These are phyloP conservation scores for Sebastes dallii DNA, from an alignment of 2,797 vertebrate genomes.

Conservation along the genomic window DNA sequence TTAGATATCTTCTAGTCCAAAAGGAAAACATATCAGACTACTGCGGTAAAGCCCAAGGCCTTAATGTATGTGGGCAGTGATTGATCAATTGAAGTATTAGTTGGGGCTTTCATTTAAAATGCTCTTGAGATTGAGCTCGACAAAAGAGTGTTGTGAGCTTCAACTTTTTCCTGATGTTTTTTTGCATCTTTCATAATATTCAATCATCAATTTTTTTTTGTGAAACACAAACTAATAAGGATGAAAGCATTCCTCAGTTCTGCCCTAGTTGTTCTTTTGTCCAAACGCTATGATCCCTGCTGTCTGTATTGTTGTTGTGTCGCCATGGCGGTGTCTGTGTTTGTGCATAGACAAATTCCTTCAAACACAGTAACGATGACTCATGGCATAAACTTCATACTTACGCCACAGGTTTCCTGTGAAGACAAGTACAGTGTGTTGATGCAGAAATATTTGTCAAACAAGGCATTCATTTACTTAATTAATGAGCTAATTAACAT, in stretches of 20 bases:
- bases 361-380: slow-evolving; percentile 44
- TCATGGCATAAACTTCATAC: slow-evolving; percentile 35
- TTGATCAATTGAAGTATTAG: slow-evolving; percentile 2
- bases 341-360: slow-evolving; percentile 36
- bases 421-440: slow-evolving; percentile 2
- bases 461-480: background rate
- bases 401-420: slow-evolving; percentile 35
- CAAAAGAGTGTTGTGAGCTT: background rate
- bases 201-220: slow-evolving; percentile 1
- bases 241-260: slow-evolving; percentile 19
- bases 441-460: slow-evolving; percentile 7
- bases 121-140: background rate
- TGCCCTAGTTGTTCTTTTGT: background rate
- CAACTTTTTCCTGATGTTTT: background rate
- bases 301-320: slow-evolving; percentile 55
- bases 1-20: slow-evolving; percentile 43
- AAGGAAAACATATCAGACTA: slow-evolving; percentile 22
- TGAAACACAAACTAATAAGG: background rate
- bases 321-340: slow-evolving; percentile 51
- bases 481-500: background rate
- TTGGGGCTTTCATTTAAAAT: background rate
- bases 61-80: slow-evolving; percentile 10
- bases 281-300: background rate
- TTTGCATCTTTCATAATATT: background rate
- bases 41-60: slow-evolving; percentile 9